Evolutionary conservation across 2,113 vertebrate species (phyloP).

Genomic region (Bubo scandiacus): DNA sequence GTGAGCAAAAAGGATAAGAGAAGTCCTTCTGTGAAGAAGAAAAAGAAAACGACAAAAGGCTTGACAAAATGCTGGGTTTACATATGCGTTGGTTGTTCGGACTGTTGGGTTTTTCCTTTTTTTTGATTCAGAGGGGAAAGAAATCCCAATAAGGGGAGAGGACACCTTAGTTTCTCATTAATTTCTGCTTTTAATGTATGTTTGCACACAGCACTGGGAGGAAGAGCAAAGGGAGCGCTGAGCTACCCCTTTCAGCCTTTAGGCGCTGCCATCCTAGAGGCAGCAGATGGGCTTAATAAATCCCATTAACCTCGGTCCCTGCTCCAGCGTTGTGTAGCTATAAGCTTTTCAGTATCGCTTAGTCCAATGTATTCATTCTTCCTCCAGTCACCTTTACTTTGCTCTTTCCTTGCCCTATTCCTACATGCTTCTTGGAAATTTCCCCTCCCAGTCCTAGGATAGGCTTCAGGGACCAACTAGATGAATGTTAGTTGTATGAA

Average conservation of each 20-base stretch:
- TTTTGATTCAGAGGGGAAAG: neutral
- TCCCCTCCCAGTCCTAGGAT: neutral
- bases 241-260: neutral
- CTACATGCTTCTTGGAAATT: neutral
- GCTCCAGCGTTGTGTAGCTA: accelerated
- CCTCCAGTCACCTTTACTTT: neutral
- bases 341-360: neutral
- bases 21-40: neutral
- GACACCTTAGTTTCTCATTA: neutral
- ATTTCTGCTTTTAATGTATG: neutral
- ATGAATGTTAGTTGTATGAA: neutral
- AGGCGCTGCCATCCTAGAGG: neutral
- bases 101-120: neutral
- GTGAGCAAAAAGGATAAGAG: neutral
- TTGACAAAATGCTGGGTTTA: neutral
- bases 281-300: neutral
- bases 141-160: neutral
- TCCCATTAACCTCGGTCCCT: neutral
- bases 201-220: neutral
- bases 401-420: neutral
- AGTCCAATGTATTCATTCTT: neutral
- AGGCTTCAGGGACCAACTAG: neutral
- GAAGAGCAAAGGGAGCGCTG: neutral
- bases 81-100: neutral
- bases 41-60: neutral